Base-by-base conservation (phyloP, 2,113 vertebrate genomes). In the Xenopus tropicalis region DNA sequence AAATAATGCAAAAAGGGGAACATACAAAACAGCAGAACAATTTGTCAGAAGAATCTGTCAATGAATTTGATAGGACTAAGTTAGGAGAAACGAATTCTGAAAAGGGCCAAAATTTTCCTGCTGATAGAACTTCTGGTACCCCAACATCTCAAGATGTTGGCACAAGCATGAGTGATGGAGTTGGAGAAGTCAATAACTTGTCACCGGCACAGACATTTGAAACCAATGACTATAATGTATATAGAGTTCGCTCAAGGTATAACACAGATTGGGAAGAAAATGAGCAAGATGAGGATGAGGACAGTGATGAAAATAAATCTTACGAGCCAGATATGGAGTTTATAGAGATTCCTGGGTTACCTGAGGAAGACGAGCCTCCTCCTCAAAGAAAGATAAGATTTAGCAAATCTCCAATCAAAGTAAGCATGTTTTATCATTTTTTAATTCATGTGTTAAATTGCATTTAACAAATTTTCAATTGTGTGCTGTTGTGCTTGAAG, bases 261-360 rank as follows among this genome's bases (percentile, higher is more conserved):
- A 90, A 91, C 82, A 93, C 95, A 43, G 95, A 95, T 66, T 98
- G 96, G 96, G 95, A 91, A 61, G 95, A 97, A 84, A 94, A 94
- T 69, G 96, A 99, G 54, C 90, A 90, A 1, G 94, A 96, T 58
- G 96, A 96, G 66, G 95, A 96, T 66, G 92, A 96, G 79, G 90
- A 95, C 62, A 95, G 95, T 4, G 95, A 93, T 37, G 96, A 98
- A 20, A 93, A 93, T 77, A 87, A 83, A 61, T 90, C 85, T 85
- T 98, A 95, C 0, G 95, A 97, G 66, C 94, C 95, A 0, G 95
- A 94, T 79, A 90, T 88, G 71, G 94, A 95, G 69, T 91, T 92
- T 80, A 93, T 88, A 0, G 95, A 99, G 88, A 93, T 98, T 61
- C 83, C 85, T 19, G 97, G 96, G 70, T 86, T 99, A 78, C 91